These are phyloP conservation scores for Neopelma chrysocephalum DNA, from an alignment of 2,797 vertebrate genomes.

Conservation along the genomic window DNA sequence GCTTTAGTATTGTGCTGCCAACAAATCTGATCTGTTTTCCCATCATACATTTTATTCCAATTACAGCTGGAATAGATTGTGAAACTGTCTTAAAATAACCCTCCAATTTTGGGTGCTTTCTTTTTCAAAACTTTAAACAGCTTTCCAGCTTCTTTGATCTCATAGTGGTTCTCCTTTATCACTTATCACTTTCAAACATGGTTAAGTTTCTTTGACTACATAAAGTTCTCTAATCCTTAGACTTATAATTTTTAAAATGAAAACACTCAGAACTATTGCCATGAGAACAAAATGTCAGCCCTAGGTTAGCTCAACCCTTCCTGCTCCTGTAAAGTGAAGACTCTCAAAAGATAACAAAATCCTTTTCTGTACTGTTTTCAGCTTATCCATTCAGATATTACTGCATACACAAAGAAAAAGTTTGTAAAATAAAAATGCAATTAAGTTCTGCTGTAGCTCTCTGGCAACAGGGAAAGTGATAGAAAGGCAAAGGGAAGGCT, in stretches of 20 bases:
- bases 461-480: neutral
- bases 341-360: neutral
- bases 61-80: neutral
- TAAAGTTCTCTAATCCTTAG: neutral
- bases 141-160: constrained; percentile 17
- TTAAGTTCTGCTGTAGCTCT: neutral
- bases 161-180: constrained; percentile 14
- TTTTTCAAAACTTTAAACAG: neutral
- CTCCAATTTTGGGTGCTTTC: neutral
- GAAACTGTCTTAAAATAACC: constrained; percentile 3
- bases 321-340: neutral
- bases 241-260: constrained; percentile 2
- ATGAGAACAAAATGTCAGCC: neutral
- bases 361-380: neutral
- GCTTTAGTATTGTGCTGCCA: neutral
- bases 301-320: neutral
- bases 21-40: neutral
- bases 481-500: neutral
- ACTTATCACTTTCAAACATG: neutral
- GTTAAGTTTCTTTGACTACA: neutral
- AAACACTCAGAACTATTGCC: neutral
- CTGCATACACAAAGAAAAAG: neutral
- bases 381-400: neutral
- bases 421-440: neutral
- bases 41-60: neutral